A percentile compares a stretch with the other conserved stretches of the same genome.
Evolutionary conservation across 2,113 vertebrate genomes (phyloP).

Genomic region (Nymphicus hollandicus): DNA sequence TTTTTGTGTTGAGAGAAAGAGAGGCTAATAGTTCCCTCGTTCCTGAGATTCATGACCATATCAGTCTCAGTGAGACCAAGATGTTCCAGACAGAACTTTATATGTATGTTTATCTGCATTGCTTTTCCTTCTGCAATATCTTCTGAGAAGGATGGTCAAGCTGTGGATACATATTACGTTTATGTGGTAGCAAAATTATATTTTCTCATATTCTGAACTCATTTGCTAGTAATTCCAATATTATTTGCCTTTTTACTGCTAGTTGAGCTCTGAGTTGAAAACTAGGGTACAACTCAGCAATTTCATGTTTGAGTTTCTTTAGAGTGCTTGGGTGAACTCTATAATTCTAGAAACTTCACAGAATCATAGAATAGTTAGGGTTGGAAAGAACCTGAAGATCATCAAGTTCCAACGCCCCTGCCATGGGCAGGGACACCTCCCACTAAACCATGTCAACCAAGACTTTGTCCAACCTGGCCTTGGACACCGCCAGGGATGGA

Average conservation of each 20-base stretch:
- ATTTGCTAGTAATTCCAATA: background rate
- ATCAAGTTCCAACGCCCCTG: too few relatives aligned
- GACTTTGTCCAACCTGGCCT: too few relatives aligned
- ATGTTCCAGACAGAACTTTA: background rate
- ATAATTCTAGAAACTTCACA: background rate
- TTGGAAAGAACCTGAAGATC: too few relatives aligned
- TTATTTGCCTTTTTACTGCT: background rate
- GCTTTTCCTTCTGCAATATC: background rate
- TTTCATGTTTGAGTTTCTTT: background rate
- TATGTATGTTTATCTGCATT: background rate
- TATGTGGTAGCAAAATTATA: background rate
- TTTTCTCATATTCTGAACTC: background rate
- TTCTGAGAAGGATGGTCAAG: background rate
- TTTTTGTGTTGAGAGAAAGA: background rate
- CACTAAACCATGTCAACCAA: too few relatives aligned
- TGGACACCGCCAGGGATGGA: too few relatives aligned
- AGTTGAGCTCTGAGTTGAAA: background rate
- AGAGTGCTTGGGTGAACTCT: background rate
- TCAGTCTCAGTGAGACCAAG: background rate
- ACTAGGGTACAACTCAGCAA: background rate
- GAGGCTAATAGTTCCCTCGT: background rate
- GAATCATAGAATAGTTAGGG: too few relatives aligned
- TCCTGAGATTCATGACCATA: rapidly evolving
- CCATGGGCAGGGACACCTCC: too few relatives aligned
- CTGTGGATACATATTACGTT: background rate